A percentile compares a stretch with the other conserved stretches of the same genome.
Conservation (phyloP, 2,797 vertebrate genomes). For the Acestrorhynchus altus region DNA sequence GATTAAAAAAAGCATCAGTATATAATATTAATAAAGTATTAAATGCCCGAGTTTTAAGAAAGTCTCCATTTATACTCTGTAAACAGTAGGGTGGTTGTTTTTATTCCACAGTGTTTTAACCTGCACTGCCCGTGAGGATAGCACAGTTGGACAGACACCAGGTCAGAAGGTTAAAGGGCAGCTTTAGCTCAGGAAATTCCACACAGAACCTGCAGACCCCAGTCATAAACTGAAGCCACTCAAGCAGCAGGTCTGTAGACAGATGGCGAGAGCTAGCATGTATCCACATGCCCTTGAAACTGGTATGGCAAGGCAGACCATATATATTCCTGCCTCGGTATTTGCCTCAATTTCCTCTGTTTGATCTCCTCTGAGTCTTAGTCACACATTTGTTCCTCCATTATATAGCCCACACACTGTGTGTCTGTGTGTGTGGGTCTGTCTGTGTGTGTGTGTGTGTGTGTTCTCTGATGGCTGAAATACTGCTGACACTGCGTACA, state of each 20-base stretch:
- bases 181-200: conserved; percentile 32
- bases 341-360: background rate
- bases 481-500: conserved; percentile 22
- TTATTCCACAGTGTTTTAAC: background rate
- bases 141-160: background rate
- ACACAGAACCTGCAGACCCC: conserved; percentile 17
- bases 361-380: conserved; percentile 7
- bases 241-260: background rate
- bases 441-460: background rate
- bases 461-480: background rate
- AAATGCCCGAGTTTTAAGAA: background rate
- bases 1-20: background rate
- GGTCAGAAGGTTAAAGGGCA: conserved; percentile 30
- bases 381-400: background rate
- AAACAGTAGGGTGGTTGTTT: background rate
- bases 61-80: background rate
- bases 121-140: conserved; percentile 3
- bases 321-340: background rate
- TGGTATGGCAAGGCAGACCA: background rate
- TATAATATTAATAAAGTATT: background rate
- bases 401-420: background rate
- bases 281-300: conserved; percentile 35
- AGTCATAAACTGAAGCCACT: conserved; percentile 14
- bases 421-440: background rate
- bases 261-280: conserved; percentile 14